Base-by-base conservation (phyloP, 2,888 invertebrate genomes). In the Lepetodrilus schrolli region DNA sequence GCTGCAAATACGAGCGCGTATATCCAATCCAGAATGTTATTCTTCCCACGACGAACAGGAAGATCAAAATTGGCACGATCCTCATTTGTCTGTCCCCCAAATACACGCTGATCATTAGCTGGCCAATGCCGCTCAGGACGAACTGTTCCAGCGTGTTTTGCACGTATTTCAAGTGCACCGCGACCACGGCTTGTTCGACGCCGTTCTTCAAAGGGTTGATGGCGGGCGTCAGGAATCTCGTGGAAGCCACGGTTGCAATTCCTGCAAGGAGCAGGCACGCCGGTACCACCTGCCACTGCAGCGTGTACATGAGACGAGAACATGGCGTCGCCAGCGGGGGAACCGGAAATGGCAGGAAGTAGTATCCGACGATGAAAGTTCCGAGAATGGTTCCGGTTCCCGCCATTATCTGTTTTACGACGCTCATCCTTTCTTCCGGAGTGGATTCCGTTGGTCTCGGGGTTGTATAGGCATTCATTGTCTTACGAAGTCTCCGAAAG, bases 131-230 rank as follows among this genome's bases (percentile, higher is more conserved):
- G 50, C 74, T 82, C 30, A 82, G 38, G 4, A 80, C 49, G 8
- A 81, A 71, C 69, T 81, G 81, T 66, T 82, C 81, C 38, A 82
- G 17, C 3, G 81, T 81, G 71, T 82, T 82, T 38, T 75, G 78
- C 2, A 81, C 50, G 37, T 77, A 76, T 1, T 74, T 65, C 7
- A 37, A 17, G 13, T 73, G 66, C 0, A 80, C 70, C 26, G 70
- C 73, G 17, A 82, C 66, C 13, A 58, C 34, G 30, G 71, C 50
- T 21, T 79, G 74, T 26, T 78, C 77, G n/a, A 75, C 78, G 20
- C 70, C 69, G 2, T 74, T 72, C 23, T 51, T 70, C 17, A 81
- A 58, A n/a, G 81, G 82, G 66, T 82, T 77, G 26, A 80, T 74
- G 21, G 81, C 81, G 13, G 47, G 69, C 4, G 80, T 74, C 10